Percentiles rank a stretch among this genome's conserved stretches.
These are phyloP conservation scores for Polydrusus cervinus DNA, from an alignment of 2,888 invertebrate genomes.

Conservation along the genomic window DNA sequence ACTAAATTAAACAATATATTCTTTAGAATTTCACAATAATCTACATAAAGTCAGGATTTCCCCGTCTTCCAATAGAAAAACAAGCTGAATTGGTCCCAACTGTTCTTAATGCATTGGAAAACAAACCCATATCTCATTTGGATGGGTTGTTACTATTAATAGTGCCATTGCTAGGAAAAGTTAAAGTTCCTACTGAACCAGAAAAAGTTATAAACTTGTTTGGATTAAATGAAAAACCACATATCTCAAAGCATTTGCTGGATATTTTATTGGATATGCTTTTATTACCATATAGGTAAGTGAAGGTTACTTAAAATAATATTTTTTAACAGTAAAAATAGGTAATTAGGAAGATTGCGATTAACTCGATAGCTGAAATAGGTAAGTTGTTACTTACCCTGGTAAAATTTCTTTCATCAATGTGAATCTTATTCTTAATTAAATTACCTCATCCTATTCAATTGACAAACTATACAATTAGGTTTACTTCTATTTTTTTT, in stretches of 20 bases:
- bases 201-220: constrained; percentile 78
- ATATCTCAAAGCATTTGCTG: constrained; percentile 79
- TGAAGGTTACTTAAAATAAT: background rate
- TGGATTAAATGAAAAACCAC: constrained; percentile 83
- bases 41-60: constrained; percentile 94
- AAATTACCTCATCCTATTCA: too few species aligned
- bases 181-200: constrained; percentile 79
- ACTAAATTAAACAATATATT: constrained; percentile 4
- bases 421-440: too few species aligned
- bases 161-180: constrained; percentile 84
- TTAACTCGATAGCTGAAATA: too few species aligned
- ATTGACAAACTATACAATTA: too few species aligned
- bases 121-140: constrained; percentile 88
- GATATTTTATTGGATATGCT: constrained; percentile 88
- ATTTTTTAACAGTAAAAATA: too few species aligned
- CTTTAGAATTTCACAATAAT: constrained; percentile 94
- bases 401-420: too few species aligned
- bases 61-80: constrained; percentile 83
- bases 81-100: constrained; percentile 84
- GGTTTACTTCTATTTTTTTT: too few species aligned
- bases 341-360: too few species aligned
- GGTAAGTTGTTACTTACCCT: too few species aligned
- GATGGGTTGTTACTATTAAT: constrained; percentile 89
- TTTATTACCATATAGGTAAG: constrained; percentile 88
- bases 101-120: constrained; percentile 84